Evolutionary conservation across 2,113 vertebrate genomes (phyloP), one percentile per base, ranked within the genome.

Genomic region (Uropsilus gracilis): DNA sequence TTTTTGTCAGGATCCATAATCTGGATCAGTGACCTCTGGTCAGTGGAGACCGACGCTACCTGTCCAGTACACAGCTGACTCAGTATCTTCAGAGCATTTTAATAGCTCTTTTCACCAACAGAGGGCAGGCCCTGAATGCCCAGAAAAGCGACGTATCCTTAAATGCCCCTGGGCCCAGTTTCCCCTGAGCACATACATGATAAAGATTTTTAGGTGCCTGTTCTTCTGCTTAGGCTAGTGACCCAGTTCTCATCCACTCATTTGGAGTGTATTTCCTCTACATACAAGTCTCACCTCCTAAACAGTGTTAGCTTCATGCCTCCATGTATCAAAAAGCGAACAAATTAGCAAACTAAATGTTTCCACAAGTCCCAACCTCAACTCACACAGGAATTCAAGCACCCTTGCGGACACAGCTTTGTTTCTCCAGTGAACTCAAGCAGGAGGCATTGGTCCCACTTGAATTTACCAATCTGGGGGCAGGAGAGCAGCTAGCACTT

Each of bases 91-190:
- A 55, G 1, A 55, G 13, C 50, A 59, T 34, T 30, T 18, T 37
- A 63, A 42, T 44, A 86, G 46, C n/a, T 9, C 24, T 37, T 13
- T 0, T 86, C 72, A 89, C 96, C 39, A 30, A 83, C 3, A 97
- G 96, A 90, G 95, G 92, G 96, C 97, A 97, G 97, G 90, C 87
- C 73, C 59, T 39, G 77, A 87, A 64, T 5, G 14, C 8, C 68
- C 14, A 22, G 85, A 82, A 32, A 85, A 97, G 20, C 4, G 20
- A 0, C 34, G 2, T 69, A 64, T 95, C 83, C 86, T 91, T 94
- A 89, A 85, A 28, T 3, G 63, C 37, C 44, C 71, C 32, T n/a
- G 37, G 1, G 1, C 9, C 0, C 4, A 59, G 46, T 85, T 80
- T 83, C 0, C 17, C 1, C 0, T 3, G 2, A 12, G 16, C 46